Evolutionary conservation across 2,113 vertebrate genomes (phyloP).

Genomic region (Hemicordylus capensis): DNA sequence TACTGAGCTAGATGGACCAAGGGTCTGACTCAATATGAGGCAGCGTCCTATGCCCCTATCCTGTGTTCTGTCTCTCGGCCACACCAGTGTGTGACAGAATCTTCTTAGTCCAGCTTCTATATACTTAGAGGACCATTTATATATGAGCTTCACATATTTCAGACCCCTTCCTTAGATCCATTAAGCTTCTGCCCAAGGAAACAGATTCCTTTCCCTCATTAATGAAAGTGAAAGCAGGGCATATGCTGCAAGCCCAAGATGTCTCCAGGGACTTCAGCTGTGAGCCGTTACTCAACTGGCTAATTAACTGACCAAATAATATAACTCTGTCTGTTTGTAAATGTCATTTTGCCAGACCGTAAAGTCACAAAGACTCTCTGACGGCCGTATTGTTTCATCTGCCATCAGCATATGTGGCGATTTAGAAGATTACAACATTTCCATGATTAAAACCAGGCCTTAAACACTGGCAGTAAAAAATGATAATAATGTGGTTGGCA

Average conservation of each 20-base stretch:
- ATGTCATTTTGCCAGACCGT: not conserved
- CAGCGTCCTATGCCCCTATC: not conserved
- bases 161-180: not conserved
- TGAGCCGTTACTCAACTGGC: not conserved
- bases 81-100: not conserved
- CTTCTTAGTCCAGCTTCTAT: not conserved
- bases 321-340: slow-evolving; percentile 9
- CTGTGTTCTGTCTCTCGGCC: not conserved
- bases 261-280: not conserved
- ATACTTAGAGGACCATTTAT: not conserved
- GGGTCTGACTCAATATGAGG: no score
- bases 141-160: not conserved
- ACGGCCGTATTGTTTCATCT: not conserved
- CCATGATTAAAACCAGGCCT: not conserved
- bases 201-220: slow-evolving; percentile 6
- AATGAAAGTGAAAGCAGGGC: slow-evolving; percentile 1
- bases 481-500: no score
- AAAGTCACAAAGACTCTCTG: not conserved
- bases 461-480: no score
- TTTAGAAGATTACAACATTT: not conserved
- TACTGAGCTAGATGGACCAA: no score
- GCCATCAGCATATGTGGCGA: not conserved
- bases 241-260: not conserved
- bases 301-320: slow-evolving; percentile 30
- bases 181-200: not conserved